Base-by-base conservation (phyloP, 2,888 invertebrate species). In the Aporophyla nigra region DNA sequence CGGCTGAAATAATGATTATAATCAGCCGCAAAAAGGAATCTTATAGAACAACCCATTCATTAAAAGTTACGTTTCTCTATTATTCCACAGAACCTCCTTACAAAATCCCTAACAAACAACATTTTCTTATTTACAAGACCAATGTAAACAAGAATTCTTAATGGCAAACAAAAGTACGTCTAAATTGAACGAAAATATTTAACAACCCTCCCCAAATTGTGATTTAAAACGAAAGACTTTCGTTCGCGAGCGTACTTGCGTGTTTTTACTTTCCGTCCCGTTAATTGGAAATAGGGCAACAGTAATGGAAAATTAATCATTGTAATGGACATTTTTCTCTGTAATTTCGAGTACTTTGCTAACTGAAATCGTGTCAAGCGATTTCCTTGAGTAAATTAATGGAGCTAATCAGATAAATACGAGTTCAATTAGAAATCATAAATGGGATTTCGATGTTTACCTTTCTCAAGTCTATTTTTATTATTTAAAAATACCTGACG, bases 201-300 rank as follows among this genome's bases (percentile, higher is more conserved):
- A 72, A 74, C 68, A 69, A 69, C 33, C 56, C 58, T 53, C 62
- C 46, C 83, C 9, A 72, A 86, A 80, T 80, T 84, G 58, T 70
- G 65, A 75, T 74, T 74, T 67, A 68, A 75, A 84, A 72, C 58
- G 74, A 63, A 66, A 68, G 54, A 56, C 63, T 66, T 80, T 66
- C 72, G 71, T 65, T 40, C n/a, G 51, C 66, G 61, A 86, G 54
- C 59, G 71, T 88, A 86, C 76, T 76, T 73, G 86, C 85, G 87
- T 86, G 86, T 88, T 84, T 88, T 75, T 75, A 82, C 66, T 83
- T 87, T 82, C 71, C 59, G 65, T 74, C 61, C 59, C 58, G 66
- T 79, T 88, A 76, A 84, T 88, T 80, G 84, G 68, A 88, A 88
- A 84, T 56, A 72, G 67, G 77, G 58, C 70, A 74, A 72, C 66